These are phyloP conservation scores for Pterobdella sp. DNA, from an alignment of 2,888 invertebrate species.

Conservation along the genomic window DNA sequence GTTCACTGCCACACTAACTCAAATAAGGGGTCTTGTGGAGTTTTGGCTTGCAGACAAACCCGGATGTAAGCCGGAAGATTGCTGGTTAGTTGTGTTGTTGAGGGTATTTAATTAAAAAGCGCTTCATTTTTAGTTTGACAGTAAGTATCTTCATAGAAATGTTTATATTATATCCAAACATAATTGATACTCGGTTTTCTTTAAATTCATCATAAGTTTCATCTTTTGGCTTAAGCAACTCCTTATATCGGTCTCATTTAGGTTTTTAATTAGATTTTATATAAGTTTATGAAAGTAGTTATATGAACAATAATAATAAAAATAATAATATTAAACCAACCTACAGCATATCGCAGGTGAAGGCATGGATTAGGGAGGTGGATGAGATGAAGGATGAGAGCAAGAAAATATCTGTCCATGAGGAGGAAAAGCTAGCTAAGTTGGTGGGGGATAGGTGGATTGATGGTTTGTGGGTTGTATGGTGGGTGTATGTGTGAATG, in stretches of 20 bases:
- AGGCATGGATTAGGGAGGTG: constrained; percentile 9
- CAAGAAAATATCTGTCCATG: neutral
- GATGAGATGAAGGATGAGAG: constrained; percentile 6
- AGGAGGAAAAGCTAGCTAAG: neutral
- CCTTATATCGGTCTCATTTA: too few relatives aligned
- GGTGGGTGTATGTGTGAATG: neutral
- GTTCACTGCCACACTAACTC: neutral
- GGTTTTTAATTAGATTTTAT: too few relatives aligned
- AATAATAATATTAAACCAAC: too few relatives aligned
- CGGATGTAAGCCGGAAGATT: constrained; percentile 22
- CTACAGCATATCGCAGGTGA: neutral
- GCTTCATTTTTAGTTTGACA: too few relatives aligned
- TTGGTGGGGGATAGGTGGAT: neutral
- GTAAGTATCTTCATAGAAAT: too few relatives aligned
- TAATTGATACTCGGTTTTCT: too few relatives aligned
- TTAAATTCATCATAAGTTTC: too few relatives aligned
- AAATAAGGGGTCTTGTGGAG: neutral
- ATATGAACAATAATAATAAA: too few relatives aligned
- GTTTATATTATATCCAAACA: too few relatives aligned
- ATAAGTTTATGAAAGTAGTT: too few relatives aligned
- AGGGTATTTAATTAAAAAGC: too few relatives aligned
- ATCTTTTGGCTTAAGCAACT: too few relatives aligned
- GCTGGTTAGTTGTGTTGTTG: constrained; percentile 20
- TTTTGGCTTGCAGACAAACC: constrained; percentile 22
- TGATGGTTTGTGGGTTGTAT: neutral